These are phyloP conservation scores for Cynaeus angustus DNA, from an alignment of 2,888 invertebrate genomes.

Conservation along the genomic window DNA sequence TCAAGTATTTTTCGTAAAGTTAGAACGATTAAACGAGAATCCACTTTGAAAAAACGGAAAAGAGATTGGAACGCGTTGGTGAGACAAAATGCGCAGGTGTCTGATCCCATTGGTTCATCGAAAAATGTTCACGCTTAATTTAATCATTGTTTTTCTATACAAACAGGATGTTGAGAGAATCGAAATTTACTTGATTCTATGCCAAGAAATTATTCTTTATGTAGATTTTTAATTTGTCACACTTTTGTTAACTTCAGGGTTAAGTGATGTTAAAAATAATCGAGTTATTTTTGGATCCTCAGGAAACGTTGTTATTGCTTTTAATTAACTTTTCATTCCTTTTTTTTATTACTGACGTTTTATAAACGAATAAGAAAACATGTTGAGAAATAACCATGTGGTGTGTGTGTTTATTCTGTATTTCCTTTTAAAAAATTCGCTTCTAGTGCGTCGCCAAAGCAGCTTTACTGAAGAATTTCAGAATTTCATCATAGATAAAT, in stretches of 20 bases:
- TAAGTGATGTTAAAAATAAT: neutral
- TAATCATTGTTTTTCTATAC: neutral
- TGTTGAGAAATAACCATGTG: neutral
- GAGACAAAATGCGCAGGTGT: constrained; percentile 78
- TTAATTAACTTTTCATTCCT: no score
- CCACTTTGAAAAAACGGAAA: constrained; percentile 71
- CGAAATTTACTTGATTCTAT: neutral
- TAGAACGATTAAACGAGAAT: constrained; percentile 70
- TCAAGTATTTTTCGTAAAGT: constrained; percentile 91
- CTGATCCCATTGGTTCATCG: constrained; percentile 87
- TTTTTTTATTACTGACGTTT: neutral
- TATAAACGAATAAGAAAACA: neutral
- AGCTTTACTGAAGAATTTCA: no score
- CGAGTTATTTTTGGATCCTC: no score
- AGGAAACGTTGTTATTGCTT: no score
- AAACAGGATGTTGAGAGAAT: no score
- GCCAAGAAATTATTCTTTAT: neutral
- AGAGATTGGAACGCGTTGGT: constrained; percentile 92
- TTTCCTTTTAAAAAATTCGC: neutral
- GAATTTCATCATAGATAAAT: no score
- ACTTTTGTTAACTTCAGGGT: neutral
- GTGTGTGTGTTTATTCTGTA: constrained; percentile 2
- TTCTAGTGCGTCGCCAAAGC: no score
- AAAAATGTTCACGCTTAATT: neutral
- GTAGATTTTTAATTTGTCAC: neutral